Base-by-base conservation (phyloP, 2,113 vertebrate genomes). In the Willisornis vidua region DNA sequence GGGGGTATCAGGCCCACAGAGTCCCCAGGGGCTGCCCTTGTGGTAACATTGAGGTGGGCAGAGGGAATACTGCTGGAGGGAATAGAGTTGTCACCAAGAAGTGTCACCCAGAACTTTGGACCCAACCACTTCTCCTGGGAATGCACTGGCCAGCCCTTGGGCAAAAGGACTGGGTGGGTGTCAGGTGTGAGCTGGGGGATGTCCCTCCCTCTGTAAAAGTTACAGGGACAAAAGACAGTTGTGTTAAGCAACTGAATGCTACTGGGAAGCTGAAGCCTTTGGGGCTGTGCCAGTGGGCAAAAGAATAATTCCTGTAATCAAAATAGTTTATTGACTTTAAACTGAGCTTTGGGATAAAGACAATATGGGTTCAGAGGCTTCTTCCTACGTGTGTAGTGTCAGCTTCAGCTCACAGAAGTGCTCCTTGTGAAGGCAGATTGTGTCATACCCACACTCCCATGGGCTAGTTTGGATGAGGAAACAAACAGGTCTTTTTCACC, bases 21-120 rank as follows among this genome's bases (percentile, higher is more conserved):
- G 67, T 72, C 52, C 72, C 55, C 48, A 9, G 55, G 39, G 70
- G 71, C 55, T 89, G 75, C 66, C 97, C 96, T 97, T 97, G 95
- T 23, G 67, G 29, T 94, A 94, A 96, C 97, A 65, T 96, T 97
- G 83, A 73, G 67, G 33, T 63, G 82, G 1, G 26, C 17, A 9
- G 14, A 74, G 45, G 29, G 37, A 75, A 59, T 13, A 1, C 8
- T 33, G n/a, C 8, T 63, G 17, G 14, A 19, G 51, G 43, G 52
- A 33, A 51, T 39, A 33, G 63, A 9, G 58, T 45, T 41, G 61
- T 43, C 70, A 37, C 57, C 1, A 1, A 54, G 43, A 39, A 18
- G 18, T 55, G 48, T n/a, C 76, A 73, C 45, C 45, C 63, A 59
- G 33, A n/a, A 2, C 5, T 49, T 33, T 19, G 65, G 48, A 14